phyloP scores from a whole-genome alignment of 2,888 invertebrate species.

The Yponomeuta sedellus region DNA sequence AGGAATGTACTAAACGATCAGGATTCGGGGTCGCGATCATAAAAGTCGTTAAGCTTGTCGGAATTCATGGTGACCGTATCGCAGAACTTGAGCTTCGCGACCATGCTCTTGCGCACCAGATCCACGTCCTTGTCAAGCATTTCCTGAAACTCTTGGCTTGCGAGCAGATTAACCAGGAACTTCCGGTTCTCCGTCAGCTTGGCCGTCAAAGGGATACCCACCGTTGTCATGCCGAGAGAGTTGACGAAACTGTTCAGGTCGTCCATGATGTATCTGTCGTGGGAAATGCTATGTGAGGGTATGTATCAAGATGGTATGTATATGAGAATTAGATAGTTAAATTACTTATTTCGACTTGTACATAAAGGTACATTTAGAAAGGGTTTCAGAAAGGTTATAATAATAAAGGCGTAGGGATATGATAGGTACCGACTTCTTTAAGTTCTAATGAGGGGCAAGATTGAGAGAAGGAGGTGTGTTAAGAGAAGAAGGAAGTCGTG shows the following conservation, averaged over 20 bases:
- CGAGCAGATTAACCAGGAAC: slow-evolving; percentile 57
- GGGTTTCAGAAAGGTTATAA: too few species aligned
- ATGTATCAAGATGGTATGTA: too few species aligned
- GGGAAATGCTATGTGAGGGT: too few species aligned
- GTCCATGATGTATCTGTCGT: slow-evolving; percentile 41
- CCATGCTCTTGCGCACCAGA: slow-evolving; percentile 31
- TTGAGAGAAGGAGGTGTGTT: too few species aligned
- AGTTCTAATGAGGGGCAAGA: too few species aligned
- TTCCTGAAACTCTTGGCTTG: slow-evolving; percentile 42
- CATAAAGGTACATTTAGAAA: too few species aligned
- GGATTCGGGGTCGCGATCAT: slow-evolving; percentile 36
- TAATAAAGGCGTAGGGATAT: too few species aligned
- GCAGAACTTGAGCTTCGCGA: slow-evolving; percentile 51
- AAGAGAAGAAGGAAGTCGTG: too few species aligned
- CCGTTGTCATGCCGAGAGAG: slow-evolving; percentile 52
- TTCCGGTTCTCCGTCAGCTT: slow-evolving; percentile 54
- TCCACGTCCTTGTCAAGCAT: slow-evolving; percentile 45
- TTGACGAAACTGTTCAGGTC: slow-evolving; percentile 48
- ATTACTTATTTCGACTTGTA: too few species aligned
- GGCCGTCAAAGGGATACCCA: slow-evolving; percentile 41
- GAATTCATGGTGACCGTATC: slow-evolving; percentile 26
- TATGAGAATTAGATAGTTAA: too few species aligned
- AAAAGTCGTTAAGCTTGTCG: slow-evolving; percentile 36
- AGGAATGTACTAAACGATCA: too few species aligned
- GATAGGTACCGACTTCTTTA: too few species aligned